phyloP scores from a whole-genome alignment of 2,113 vertebrate genomes.

The Canis aureus region DNA sequence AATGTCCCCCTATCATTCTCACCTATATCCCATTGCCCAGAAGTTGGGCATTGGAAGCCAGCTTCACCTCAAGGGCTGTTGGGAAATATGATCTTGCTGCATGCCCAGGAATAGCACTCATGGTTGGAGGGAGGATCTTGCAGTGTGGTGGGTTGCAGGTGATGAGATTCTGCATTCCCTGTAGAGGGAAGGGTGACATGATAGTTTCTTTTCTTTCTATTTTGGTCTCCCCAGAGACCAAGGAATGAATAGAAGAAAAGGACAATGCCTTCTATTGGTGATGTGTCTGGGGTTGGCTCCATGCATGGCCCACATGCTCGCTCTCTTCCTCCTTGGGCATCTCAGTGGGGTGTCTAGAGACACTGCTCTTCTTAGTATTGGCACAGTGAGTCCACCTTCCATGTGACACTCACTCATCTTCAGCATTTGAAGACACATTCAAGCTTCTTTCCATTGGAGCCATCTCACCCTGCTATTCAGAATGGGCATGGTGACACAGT shows the following conservation, averaged over 20 bases:
- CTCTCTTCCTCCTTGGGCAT: not conserved
- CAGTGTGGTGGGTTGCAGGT: not conserved
- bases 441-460: not conserved
- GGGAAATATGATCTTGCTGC: not conserved
- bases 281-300: not conserved
- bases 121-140: not conserved
- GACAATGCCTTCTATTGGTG: not conserved
- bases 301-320: accelerated
- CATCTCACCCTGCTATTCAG: too few species aligned
- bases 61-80: not conserved
- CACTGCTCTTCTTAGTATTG: not conserved
- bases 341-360: not conserved
- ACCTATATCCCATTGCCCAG: not conserved
- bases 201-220: not conserved
- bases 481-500: not conserved
- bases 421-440: not conserved
- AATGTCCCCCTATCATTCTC: not conserved
- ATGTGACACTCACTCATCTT: not conserved
- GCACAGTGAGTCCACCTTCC: not conserved
- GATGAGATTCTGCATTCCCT: not conserved
- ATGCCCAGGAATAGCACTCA: not conserved
- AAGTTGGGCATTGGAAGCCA: not conserved
- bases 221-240: not conserved
- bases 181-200: not conserved
- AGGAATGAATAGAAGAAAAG: not conserved